These are phyloP conservation scores for Meles meles DNA, from an alignment of 2,113 vertebrate genomes.

Conservation along the genomic window DNA sequence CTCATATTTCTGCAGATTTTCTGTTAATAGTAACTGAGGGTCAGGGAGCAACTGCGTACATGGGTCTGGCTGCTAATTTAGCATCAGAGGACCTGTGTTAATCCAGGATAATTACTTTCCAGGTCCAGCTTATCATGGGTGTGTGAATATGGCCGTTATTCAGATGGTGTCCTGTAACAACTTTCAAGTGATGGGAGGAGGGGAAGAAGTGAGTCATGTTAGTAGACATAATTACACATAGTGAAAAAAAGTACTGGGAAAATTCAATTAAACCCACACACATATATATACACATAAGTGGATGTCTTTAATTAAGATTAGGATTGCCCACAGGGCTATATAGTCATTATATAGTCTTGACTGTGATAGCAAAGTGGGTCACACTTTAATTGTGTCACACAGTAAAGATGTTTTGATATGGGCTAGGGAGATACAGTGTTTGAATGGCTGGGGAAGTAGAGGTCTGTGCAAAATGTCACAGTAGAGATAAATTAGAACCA, in stretches of 20 bases:
- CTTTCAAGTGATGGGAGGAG: neutral
- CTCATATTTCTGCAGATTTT: conserved; percentile 55
- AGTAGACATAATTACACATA: neutral
- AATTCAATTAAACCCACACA: neutral
- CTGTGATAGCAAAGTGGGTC: neutral
- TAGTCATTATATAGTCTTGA: neutral
- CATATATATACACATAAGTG: neutral
- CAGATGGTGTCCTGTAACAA: conserved; percentile 29
- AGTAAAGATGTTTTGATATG: neutral
- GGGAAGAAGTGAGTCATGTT: neutral
- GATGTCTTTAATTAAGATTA: neutral
- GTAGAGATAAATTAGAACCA: neutral
- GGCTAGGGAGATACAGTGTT: neutral
- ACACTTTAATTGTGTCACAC: neutral
- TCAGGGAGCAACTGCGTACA: neutral
- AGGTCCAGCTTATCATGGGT: conserved; percentile 2
- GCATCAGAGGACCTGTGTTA: conserved; percentile 31
- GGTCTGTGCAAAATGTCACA: neutral
- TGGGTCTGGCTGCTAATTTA: conserved; percentile 35
- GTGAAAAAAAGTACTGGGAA: neutral
- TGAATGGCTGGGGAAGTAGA: neutral
- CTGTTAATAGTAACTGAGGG: conserved; percentile 40
- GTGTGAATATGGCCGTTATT: neutral
- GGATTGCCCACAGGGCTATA: neutral
- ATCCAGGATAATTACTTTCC: conserved; percentile 55